Base-by-base conservation (phyloP, 53 echinoderm and acorn worm genomes). In the Zoroaster sp. region DNA sequence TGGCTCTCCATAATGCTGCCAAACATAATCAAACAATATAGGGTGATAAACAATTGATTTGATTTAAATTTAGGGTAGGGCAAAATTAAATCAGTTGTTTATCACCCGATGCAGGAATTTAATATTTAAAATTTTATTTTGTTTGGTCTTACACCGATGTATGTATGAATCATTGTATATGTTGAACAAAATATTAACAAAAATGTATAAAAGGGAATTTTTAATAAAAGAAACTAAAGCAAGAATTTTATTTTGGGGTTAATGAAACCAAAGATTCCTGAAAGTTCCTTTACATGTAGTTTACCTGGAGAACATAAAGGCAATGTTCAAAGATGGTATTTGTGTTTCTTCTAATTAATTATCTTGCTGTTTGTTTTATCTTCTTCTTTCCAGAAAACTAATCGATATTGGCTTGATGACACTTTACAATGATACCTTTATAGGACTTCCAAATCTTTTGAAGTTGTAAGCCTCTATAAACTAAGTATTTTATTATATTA, bases 401-500 rank as follows among this genome's bases (percentile, higher is more conserved):
- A 12, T 0, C 10, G 10, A 28, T 13, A 37, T 53, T 23, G 37
- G 0, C 35, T 20, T 78, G 39, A 78, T 25, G 9, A 78, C 37
- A 78, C 36, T 39, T 37, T n/a, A 20, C 17, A 59, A 17, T 40
- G 11, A 78, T 13, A 37, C 35, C 15, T 78, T 78, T 63, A 9
- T 23, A 20, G 78, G 54, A 33, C 53, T 78, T 14, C 78, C 78
- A 17, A 78, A 78, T 55, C 78, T 78, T 54, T 36, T 78, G 59
- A 25, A 78, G 23, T 23, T 78, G 78, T 78, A 54, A 78, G 78
- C 55, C 12, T 49, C 11, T 35, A 34, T 31, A 8, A 2, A 35
- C 15, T 14, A 33, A 42, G 7, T 31, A 14, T 37, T 21, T 20
- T 38, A 3, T 73, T 11, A 25, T 4, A 41, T 40, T 17, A 15